These are phyloP conservation scores for Rhadina sibilatrix DNA, from an alignment of 2,113 vertebrate genomes.

Conservation along the genomic window DNA sequence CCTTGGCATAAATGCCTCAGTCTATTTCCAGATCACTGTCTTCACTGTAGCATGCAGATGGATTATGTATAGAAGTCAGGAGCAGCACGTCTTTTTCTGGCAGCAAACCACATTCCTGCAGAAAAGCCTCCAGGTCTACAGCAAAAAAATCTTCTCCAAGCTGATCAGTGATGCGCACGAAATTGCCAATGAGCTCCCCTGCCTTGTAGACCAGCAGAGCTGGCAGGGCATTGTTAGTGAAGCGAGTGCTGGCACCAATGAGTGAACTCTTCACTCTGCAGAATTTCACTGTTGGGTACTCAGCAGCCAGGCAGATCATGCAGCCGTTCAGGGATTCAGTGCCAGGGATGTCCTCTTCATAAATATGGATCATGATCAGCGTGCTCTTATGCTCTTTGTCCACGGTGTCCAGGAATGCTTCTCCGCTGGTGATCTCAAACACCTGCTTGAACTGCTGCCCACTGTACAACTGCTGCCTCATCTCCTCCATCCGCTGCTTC, in stretches of 20 bases:
- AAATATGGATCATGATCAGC: slow-evolving; percentile 92
- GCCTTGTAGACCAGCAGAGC: slow-evolving; percentile 92
- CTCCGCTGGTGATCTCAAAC: slow-evolving; percentile 84
- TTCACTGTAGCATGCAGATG: slow-evolving; percentile 81
- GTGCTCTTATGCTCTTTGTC: slow-evolving; percentile 90
- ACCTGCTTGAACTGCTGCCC: slow-evolving; percentile 88
- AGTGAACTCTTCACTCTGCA: slow-evolving; percentile 89
- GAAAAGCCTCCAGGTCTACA: slow-evolving; percentile 91
- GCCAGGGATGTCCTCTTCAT: slow-evolving; percentile 85
- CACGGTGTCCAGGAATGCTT: slow-evolving; percentile 90
- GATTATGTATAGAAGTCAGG: slow-evolving; percentile 77
- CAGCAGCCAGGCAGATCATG: slow-evolving; percentile 89
- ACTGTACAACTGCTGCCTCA: slow-evolving; percentile 86
- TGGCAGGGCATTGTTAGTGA: slow-evolving; percentile 88
- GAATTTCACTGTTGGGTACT: slow-evolving; percentile 92
- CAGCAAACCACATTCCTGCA: slow-evolving; percentile 93
- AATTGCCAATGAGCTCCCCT: slow-evolving; percentile 94
- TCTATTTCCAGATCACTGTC: slow-evolving; percentile 98
- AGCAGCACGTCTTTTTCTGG: slow-evolving; percentile 84
- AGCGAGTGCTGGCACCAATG: slow-evolving; percentile 89
- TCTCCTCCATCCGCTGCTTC: slow-evolving; percentile 95
- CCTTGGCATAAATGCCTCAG: slow-evolving; percentile 31
- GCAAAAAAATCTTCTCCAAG: slow-evolving; percentile 98
- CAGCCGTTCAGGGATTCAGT: slow-evolving; percentile 91
- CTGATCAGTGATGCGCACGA: slow-evolving; percentile 96